A percentile compares a stretch with the other conserved stretches of the same genome.
phyloP scores from a whole-genome alignment of 2,113 vertebrate species.

The Psephotus haematonotus region DNA sequence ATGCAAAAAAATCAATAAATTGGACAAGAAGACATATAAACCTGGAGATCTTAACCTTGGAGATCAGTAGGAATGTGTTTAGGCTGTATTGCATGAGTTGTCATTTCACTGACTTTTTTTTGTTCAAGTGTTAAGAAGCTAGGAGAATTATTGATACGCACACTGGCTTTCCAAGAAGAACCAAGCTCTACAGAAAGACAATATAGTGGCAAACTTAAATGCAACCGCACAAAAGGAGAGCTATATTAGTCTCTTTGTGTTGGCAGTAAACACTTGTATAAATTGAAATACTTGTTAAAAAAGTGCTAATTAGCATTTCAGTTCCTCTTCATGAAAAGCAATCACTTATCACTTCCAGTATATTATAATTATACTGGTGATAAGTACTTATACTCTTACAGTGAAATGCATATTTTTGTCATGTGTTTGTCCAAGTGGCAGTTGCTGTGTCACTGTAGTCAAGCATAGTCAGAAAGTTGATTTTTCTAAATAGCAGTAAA shows the following conservation, averaged over 20 bases:
- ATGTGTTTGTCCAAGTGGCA: not conserved
- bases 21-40: not conserved
- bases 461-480: not conserved
- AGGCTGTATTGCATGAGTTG: not conserved
- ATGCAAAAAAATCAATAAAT: not conserved
- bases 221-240: not conserved
- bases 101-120: not conserved
- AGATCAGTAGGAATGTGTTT: not conserved
- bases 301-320: not conserved
- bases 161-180: slow-evolving; percentile 7
- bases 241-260: not conserved
- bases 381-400: not conserved
- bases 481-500: not conserved
- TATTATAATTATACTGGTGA: slow-evolving; percentile 5
- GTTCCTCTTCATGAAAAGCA: slow-evolving; percentile 9
- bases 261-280: not conserved
- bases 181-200: not conserved
- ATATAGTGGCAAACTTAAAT: not conserved
- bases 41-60: not conserved
- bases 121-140: not conserved
- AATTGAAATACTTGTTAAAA: not conserved
- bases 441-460: not conserved
- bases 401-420: not conserved
- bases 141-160: not conserved
- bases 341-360: not conserved